Evolutionary conservation across 2,797 vertebrate species (phyloP), one percentile per base, ranked within the genome.

Genomic region (Urosaurus nigricauda): DNA sequence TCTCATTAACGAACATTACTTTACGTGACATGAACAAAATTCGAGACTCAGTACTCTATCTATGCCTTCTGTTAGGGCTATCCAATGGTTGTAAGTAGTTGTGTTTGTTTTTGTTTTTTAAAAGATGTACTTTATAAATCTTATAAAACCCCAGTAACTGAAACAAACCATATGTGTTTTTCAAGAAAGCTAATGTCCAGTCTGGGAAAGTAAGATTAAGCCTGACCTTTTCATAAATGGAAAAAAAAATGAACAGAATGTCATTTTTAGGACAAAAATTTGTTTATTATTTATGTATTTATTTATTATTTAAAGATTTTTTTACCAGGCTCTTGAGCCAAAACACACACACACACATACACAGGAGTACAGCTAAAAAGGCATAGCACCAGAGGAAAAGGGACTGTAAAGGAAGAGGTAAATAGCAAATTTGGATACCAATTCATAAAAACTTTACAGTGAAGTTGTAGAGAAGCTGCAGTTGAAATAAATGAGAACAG

Each of bases 101-200:
- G 79, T 47, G 51, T 75, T 40, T 29, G 24, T 84, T 56, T 56
- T 51, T 51, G 11, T 71, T n/a, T 11, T 68, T 43, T 68, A 47
- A 32, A 53, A 70, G 17, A 79, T 86, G 85, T 29, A 53, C 17
- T 86, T 68, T 70, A 86, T 26, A 86, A 86, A 70, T 24, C 43
- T 26, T 79, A 79, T 86, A 86, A 86, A 79, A 78, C 53, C 43
- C 68, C 75, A 79, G 51, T 79, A 79, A 79, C 68, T 79, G 68
- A 79, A 86, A 79, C 68, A 86, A 86, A 70, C 85, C 43, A 68
- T 79, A 51, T 75, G 70, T 79, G 79, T 68, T 79, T 79, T 47
- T n/a, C 51, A 78, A 51, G 29, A 79, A 78, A 78, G 21, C 74
- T 47, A 86, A 68, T 53, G 43, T 68, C 63, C 32, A 86, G 43